Evolutionary conservation across 1,140 invertebrate species (phyloP).

Genomic region (Zaprionus vittiger): DNA sequence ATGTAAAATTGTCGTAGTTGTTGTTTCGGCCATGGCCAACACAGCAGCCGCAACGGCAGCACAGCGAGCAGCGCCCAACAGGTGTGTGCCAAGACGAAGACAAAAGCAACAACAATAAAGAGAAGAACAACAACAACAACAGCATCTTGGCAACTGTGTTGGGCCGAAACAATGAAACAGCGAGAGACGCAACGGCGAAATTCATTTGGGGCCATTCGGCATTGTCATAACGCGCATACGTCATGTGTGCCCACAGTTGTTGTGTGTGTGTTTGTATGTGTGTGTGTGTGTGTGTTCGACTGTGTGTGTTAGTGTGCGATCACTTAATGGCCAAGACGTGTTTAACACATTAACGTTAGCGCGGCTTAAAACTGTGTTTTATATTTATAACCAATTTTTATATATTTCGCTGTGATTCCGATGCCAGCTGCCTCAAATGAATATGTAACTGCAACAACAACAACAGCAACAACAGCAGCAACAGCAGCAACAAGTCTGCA

Average conservation of each 20-base stretch:
- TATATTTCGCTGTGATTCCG: conserved; percentile 38
- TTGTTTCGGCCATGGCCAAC: conserved; percentile 65
- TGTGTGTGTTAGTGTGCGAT: conserved; percentile 20
- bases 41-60: conserved; percentile 10
- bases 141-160: conserved; percentile 11
- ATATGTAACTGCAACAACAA: conserved; percentile 36
- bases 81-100: conserved; percentile 69
- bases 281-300: neutral
- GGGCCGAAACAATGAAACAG: conserved; percentile 44
- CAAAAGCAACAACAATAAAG: conserved; percentile 8
- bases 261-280: neutral
- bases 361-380: conserved; percentile 68
- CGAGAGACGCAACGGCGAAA: conserved; percentile 30
- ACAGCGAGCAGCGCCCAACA: conserved; percentile 46
- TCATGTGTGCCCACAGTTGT: conserved; percentile 53
- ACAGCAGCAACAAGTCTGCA: conserved; percentile 16
- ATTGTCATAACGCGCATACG: conserved; percentile 79
- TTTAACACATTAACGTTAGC: conserved; percentile 77
- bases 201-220: conserved; percentile 51
- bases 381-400: conserved; percentile 66
- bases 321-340: conserved; percentile 78
- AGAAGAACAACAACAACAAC: neutral
- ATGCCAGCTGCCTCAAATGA: conserved; percentile 43
- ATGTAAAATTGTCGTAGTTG: conserved; percentile 8
- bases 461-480: conserved; percentile 24